Base-by-base conservation (phyloP, 2,797 vertebrate genomes). In the Dallia pectoralis region DNA sequence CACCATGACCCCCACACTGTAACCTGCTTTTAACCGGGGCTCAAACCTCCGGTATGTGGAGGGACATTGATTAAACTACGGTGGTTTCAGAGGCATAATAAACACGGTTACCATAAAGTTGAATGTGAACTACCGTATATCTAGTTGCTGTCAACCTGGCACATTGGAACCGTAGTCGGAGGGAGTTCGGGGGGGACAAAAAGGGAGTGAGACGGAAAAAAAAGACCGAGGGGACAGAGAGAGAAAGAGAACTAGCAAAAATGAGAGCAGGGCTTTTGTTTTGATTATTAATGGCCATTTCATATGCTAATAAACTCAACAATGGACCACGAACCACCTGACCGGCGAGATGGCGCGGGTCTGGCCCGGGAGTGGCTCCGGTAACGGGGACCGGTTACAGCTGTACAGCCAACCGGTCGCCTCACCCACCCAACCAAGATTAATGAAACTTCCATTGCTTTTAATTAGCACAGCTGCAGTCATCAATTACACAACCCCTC, bases 401-500 rank as follows among this genome's bases (percentile, higher is more conserved):
- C 27, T 11, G 27, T 48, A 32, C 27, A 15, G 8, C 47, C 47
- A n/a, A 51, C 48, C 67, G 7, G 48, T 48, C 53, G 48, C 29
- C 48, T 32, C 22, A 86, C 87, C 86, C 68, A 66, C 84, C 84
- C 90, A 95, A 97, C 94, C 95, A 97, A 97, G 97, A 98, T 98
- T 95, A 97, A 98, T 98, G 97, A 93, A 95, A 92, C 92, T 95
- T 92, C 93, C 89, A 94, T 93, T 90, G 93, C 94, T 96, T 97
- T 97, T 97, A 98, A 98, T 98, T 98, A 98, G 96, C 92, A 89
- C 87, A 95, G 95, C 94, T 91, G 92, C 90, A 94, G 94, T 96
- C 95, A 97, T 98, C 95, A 96, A 96, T 98, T 98, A 97, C 90
- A 70, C 86, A 86, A 27, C 86, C 40, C 29, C 44, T n/a, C 71